Evolutionary conservation across 2,113 vertebrate genomes (phyloP).

Genomic region (Craseonycteris thonglongyai): DNA sequence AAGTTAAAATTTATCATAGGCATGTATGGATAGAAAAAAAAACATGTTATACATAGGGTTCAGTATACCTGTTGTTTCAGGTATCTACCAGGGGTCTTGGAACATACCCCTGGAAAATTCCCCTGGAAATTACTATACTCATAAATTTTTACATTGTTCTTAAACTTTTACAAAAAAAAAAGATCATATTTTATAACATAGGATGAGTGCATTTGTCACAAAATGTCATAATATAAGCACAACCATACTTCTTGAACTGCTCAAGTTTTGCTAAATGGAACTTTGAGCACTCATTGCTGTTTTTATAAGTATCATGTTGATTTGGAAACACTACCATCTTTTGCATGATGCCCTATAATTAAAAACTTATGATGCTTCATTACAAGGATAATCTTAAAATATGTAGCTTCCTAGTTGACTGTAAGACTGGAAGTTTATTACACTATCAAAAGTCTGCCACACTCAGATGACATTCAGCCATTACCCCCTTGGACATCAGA

Average conservation of each 20-base stretch:
- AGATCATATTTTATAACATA: background rate
- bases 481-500: background rate
- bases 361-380: background rate
- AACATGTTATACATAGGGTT: background rate
- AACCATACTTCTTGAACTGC: background rate
- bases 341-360: constrained; percentile 9
- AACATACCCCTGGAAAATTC: background rate
- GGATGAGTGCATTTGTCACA: too few species aligned
- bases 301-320: constrained; percentile 13
- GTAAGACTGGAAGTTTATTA: background rate
- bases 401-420: background rate
- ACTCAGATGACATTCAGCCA: background rate
- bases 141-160: background rate
- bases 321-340: background rate
- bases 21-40: background rate
- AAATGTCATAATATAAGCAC: constrained; percentile 43
- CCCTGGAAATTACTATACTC: background rate
- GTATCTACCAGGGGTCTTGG: background rate
- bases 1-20: background rate
- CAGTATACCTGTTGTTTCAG: background rate
- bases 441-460: too few species aligned
- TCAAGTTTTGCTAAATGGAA: constrained; percentile 34
- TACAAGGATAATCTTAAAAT: background rate
- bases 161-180: background rate
- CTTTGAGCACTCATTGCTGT: constrained; percentile 12